Conservation (phyloP, 2,113 vertebrate species). For the Lethenteron camtschaticum region DNA sequence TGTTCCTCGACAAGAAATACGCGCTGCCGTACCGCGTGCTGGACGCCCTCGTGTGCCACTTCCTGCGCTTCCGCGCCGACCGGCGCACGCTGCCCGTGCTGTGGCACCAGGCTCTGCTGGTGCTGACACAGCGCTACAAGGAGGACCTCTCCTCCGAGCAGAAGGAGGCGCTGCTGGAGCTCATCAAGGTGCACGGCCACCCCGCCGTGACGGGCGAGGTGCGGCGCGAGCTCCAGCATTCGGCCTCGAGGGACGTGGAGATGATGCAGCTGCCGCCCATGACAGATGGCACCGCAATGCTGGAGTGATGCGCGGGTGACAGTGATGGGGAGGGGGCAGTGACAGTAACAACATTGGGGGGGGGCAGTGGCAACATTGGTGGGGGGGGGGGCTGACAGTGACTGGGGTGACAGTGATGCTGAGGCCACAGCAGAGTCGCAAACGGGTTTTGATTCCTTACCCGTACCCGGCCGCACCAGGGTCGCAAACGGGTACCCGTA, state of each 20-base stretch:
- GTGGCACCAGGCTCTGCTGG: conserved; percentile 86
- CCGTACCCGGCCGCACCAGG: too few relatives aligned
- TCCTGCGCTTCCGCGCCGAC: conserved; percentile 60
- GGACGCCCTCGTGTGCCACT: conserved; percentile 80
- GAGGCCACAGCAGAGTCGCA: too few relatives aligned
- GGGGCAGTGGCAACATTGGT: too few relatives aligned
- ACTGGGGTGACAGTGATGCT: too few relatives aligned
- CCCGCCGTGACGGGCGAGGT: conserved; percentile 43
- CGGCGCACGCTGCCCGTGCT: conserved; percentile 57
- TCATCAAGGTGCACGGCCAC: conserved; percentile 61
- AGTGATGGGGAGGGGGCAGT: too few relatives aligned
- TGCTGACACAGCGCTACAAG: conserved; percentile 73
- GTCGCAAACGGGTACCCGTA: too few relatives aligned
- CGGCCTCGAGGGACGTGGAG: conserved; percentile 45
- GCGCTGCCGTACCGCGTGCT: conserved; percentile 90
- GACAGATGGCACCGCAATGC: conserved; percentile 4
- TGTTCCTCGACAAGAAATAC: conserved; percentile 86
- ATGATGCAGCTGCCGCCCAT: conserved; percentile 21
- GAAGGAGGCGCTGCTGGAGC: conserved; percentile 54
- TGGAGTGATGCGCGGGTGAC: too few relatives aligned
- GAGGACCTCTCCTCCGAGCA: conserved; percentile 71
- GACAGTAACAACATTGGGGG: too few relatives aligned
- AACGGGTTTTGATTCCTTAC: too few relatives aligned
- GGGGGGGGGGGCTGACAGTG: too few relatives aligned
- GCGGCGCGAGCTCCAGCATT: conserved; percentile 55